phyloP scores from a whole-genome alignment of 1,140 invertebrate species.

The Lordiphosa mommai region DNA sequence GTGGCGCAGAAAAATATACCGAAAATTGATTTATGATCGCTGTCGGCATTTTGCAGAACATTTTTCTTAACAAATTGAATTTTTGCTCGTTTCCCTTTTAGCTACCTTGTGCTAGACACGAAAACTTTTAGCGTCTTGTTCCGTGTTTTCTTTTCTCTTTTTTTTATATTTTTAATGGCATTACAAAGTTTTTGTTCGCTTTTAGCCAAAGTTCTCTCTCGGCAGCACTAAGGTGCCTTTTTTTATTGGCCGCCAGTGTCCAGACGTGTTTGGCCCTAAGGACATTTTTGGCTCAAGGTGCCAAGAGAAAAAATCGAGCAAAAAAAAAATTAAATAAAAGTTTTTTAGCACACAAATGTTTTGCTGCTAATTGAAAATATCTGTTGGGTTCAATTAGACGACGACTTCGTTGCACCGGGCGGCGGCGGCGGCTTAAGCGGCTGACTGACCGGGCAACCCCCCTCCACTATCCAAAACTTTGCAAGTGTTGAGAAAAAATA shows the following conservation, averaged over 20 bases:
- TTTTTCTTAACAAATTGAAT: slow-evolving; percentile 35
- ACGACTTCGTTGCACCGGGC: slow-evolving; percentile 44
- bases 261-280: slow-evolving; percentile 70
- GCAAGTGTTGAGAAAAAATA: slow-evolving; percentile 31
- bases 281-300: slow-evolving; percentile 68
- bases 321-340: slow-evolving; percentile 72
- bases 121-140: slow-evolving; percentile 55
- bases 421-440: slow-evolving; percentile 56
- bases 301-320: slow-evolving; percentile 28
- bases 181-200: slow-evolving; percentile 71
- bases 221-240: slow-evolving; percentile 62
- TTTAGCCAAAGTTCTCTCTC: slow-evolving; percentile 49
- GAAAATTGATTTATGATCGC: slow-evolving; percentile 37
- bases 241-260: slow-evolving; percentile 64
- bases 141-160: slow-evolving; percentile 1
- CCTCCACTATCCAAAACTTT: slow-evolving; percentile 30
- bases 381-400: slow-evolving; percentile 79
- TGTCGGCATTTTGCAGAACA: slow-evolving; percentile 29
- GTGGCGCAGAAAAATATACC: slow-evolving; percentile 29
- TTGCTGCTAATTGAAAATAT: slow-evolving; percentile 79
- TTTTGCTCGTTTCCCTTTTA: slow-evolving; percentile 8
- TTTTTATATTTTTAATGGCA: slow-evolving; percentile 62
- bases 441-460: slow-evolving; percentile 12
- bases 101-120: slow-evolving; percentile 38
- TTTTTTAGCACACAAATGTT: slow-evolving; percentile 78